Base-by-base conservation (phyloP, 1,140 invertebrate genomes). In the Lepeophtheirus salmonis region DNA sequence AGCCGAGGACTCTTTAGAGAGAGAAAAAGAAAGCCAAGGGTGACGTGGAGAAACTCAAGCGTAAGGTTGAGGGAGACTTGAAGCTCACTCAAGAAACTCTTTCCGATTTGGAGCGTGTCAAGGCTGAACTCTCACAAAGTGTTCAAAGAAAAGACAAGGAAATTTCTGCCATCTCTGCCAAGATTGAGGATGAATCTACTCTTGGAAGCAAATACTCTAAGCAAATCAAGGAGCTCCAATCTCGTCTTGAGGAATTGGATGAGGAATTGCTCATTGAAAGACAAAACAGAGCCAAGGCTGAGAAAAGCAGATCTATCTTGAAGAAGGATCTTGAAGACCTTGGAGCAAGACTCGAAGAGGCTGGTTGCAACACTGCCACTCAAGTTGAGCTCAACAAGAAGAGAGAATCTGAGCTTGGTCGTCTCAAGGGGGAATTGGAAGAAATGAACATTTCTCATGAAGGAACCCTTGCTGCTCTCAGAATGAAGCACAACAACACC, bases 231-330 rank as follows among this genome's bases (percentile, higher is more conserved):
- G 94, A 97, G 56, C 79, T 64, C 3, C 65, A 77, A 73, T 71
- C 86, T 67, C 84, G 91, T 71, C 92, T 96, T 70, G 89, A 95
- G 72, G 91, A 97, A 75, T 79, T 97, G 66, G 90, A 96, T 74
- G 91, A 97, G 71, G 92, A 97, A 77, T 83, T 96, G 65, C 91
- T 96, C 76, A 88, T 89, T 64, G 92, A 97, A 75, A 83, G 92
- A 71, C 88, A 92, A 74, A 86, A 88, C 59, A 85, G 91, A 67
- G 83, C 88, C 67, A 97, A 96, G 73, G 75, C 71, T 49, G 13
- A 22, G 20, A 62, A 41, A 63, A 75, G 77, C 68, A 73, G 77
- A 50, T 68, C 70, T 63, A 78, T 80, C 57, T 64, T 79, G n/a
- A 57, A 58, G 50, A 4, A 22, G 30, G 78, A 79, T 66, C 66